Conservation (phyloP, 2,888 invertebrate species). For the Tachina lurida region DNA sequence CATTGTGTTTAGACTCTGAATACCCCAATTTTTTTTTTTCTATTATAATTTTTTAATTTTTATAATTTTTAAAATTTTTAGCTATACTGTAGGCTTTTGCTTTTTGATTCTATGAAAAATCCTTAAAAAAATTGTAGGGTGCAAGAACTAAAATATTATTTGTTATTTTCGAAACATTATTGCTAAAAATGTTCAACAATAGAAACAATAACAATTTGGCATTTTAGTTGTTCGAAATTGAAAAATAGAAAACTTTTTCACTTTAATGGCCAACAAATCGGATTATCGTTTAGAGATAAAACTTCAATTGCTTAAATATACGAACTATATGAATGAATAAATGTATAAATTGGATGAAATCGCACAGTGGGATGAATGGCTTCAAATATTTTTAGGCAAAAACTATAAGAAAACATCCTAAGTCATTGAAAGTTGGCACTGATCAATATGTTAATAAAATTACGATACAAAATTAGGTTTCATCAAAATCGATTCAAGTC, state of each 20-base stretch:
- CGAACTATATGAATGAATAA: slow-evolving; percentile 34
- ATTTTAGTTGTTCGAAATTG: slow-evolving; percentile 43
- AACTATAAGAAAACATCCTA: not conserved
- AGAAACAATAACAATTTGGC: slow-evolving; percentile 45
- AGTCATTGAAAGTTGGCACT: not conserved
- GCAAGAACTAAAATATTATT: slow-evolving; percentile 12
- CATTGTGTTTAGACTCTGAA: too few species aligned
- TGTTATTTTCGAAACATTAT: slow-evolving; percentile 19
- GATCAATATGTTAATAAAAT: too few species aligned
- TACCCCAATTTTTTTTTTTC: too few species aligned
- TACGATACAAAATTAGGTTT: too few species aligned
- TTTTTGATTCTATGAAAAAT: too few species aligned
- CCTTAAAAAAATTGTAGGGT: not conserved
- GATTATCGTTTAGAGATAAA: slow-evolving; percentile 63
- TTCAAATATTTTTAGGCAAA: too few species aligned
- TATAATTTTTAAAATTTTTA: too few species aligned
- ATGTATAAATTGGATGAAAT: not conserved
- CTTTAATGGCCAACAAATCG: slow-evolving; percentile 67
- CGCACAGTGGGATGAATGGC: not conserved
- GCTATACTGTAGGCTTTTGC: too few species aligned
- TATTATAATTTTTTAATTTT: too few species aligned
- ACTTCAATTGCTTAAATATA: slow-evolving; percentile 38
- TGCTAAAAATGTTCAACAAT: slow-evolving; percentile 39
- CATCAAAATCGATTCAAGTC: too few species aligned
- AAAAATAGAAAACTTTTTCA: slow-evolving; percentile 33